Base-by-base conservation (phyloP, 2,888 invertebrate genomes). In the Lampropteryx suffumata region DNA sequence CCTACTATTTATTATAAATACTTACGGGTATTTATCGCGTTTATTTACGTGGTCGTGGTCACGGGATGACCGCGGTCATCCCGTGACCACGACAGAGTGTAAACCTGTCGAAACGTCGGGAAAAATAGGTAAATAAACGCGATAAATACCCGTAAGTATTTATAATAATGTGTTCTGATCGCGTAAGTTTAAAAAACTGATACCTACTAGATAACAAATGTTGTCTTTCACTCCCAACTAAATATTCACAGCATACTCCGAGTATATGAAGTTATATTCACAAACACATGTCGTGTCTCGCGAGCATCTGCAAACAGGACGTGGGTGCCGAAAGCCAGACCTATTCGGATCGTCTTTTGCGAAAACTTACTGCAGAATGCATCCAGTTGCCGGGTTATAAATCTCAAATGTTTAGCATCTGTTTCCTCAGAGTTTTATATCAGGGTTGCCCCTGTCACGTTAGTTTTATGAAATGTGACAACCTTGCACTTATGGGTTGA, bases 321-420 rank as follows among this genome's bases (percentile, higher is more conserved):
- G 57, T 52, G 54, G 17, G 17, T 45, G n/a, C 42, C 33, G 24
- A 36, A 50, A 40, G 35, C 44, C 40, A 13, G 26, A 30, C 21
- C 45, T 60, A 55, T 57, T 55, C 49, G 53, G 41, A 57, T 50
- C 37, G 43, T 32, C 48, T 54, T 57, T 50, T 48, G 27, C 42
- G 37, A 53, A 46, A 36, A 53, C 35, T 48, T 30, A 1, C 40
- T 32, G 13, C 51, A 21, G 48, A 45, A 29, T 37, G 13, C 30
- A 41, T 35, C 33, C 26, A 30, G 24, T 26, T 11, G 5, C 12
- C 5, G 12, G 26, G 46, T 49, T 42, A 56, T 59, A 52, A 56
- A 57, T 59, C 41, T 46, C 33, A 39, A 29, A 50, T 55, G 48
- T 39, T 56, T 44, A 49, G 34, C 55, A 51, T 54, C 42, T 46